Conservation (phyloP, 2,113 vertebrate genomes). For the Macaca fascicularis region DNA sequence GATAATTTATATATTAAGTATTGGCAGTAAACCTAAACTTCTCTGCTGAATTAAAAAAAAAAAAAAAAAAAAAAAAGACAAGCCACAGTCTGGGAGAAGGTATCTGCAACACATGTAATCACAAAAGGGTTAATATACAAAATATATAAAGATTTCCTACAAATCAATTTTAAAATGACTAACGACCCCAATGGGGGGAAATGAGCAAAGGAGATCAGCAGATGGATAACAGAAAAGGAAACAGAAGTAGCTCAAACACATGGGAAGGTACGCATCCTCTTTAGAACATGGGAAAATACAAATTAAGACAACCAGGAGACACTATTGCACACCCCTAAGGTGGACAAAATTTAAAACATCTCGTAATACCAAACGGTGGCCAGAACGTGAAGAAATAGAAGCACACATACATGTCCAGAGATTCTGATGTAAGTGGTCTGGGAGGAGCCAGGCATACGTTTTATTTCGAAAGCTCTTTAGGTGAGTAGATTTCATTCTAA, state of each 20-base stretch:
- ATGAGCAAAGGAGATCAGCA: not conserved
- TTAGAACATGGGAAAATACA: not conserved
- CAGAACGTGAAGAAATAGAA: not conserved
- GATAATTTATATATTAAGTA: slow-evolving; percentile 1
- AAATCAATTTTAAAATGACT: not conserved
- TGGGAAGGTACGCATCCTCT: not conserved
- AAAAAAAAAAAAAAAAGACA: not conserved
- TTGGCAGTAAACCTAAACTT: not conserved
- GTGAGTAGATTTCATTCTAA: not conserved
- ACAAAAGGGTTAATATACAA: not conserved
- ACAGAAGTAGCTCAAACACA: not conserved
- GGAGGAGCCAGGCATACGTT: not conserved
- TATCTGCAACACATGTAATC: not conserved
- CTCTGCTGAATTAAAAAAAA: not conserved
- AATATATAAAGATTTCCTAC: not conserved
- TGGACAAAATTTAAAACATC: not conserved
- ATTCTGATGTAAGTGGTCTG: not conserved
- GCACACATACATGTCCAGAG: not conserved
- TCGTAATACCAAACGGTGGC: not conserved
- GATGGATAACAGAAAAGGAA: not conserved
- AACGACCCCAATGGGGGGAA: not conserved
- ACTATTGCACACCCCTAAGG: not conserved
- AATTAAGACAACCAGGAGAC: not conserved
- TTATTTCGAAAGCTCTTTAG: not conserved
- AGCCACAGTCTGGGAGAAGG: not conserved